Evolutionary conservation across 2,888 invertebrate species (phyloP).

Genomic region (Cheilosia vulpina): DNA sequence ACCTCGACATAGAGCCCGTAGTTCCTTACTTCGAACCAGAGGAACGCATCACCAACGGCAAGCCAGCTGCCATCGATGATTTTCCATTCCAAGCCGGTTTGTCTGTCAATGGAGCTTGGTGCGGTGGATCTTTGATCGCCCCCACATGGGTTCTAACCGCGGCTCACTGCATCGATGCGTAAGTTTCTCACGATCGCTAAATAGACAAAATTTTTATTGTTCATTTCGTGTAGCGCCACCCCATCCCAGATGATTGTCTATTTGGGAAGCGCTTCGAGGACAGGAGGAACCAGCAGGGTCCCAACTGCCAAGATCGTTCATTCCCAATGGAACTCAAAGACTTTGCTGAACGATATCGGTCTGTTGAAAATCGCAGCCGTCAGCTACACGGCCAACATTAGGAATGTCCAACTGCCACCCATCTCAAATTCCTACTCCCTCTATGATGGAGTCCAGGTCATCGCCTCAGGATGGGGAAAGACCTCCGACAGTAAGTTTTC

Average conservation of each 20-base stretch:
- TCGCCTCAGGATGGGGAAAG: slow-evolving; percentile 60
- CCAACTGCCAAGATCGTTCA: slow-evolving; percentile 24
- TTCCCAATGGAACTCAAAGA: slow-evolving; percentile 44
- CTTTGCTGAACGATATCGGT: slow-evolving; percentile 71
- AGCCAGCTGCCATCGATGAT: background rate
- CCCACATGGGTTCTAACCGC: slow-evolving; percentile 77
- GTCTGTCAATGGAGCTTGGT: slow-evolving; percentile 37
- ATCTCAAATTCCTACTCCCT: background rate
- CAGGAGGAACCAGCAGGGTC: background rate
- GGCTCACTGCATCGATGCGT: slow-evolving; percentile 77
- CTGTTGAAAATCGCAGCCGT: slow-evolving; percentile 66
- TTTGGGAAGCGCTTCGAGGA: slow-evolving; percentile 55
- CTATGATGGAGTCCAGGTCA: background rate
- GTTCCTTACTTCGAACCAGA: slow-evolving; percentile 20
- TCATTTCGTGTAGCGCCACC: slow-evolving; percentile 62
- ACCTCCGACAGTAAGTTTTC: slow-evolving; percentile 38
- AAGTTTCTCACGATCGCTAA: background rate
- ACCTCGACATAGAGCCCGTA: slow-evolving; percentile 16
- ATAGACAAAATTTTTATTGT: background rate
- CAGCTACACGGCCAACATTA: slow-evolving; percentile 63
- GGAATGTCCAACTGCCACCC: slow-evolving; percentile 40
- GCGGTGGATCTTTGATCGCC: slow-evolving; percentile 78
- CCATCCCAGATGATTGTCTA: slow-evolving; percentile 71
- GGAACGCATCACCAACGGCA: slow-evolving; percentile 42
- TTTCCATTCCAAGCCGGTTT: slow-evolving; percentile 57